These are phyloP conservation scores for Ephydatia muelleri DNA, from an alignment of 37 sponge, comb jelly and placozoan genomes.

Conservation along the genomic window DNA sequence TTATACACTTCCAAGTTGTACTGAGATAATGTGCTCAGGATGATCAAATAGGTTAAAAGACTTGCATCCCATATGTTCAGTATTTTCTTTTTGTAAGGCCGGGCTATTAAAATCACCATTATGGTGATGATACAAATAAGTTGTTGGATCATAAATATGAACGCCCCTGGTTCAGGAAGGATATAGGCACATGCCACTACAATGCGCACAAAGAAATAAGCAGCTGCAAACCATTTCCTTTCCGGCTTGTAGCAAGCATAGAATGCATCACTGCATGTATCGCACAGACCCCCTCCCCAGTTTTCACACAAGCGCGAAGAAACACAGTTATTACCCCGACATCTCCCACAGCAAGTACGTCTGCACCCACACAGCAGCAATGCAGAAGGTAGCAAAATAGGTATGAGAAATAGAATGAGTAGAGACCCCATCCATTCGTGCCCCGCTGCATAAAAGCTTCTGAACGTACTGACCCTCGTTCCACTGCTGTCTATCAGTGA, in stretches of 20 bases:
- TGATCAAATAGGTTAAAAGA: no score
- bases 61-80: no score
- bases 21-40: no score
- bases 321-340: background rate
- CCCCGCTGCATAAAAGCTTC: background rate
- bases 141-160: background rate
- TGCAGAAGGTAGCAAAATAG: background rate
- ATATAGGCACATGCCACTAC: background rate
- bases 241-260: background rate
- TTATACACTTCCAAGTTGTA: no score
- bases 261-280: background rate
- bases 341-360: background rate
- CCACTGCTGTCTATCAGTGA: background rate
- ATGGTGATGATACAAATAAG: no score
- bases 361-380: background rate
- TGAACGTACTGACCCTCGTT: background rate
- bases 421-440: background rate
- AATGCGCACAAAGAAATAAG: background rate
- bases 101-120: no score
- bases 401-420: background rate
- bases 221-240: background rate
- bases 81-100: no score
- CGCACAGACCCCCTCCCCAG: background rate
- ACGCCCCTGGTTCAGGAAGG: background rate
- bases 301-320: background rate